These are phyloP conservation scores for Drosophila lowei DNA, from an alignment of 1,140 invertebrate species.

Conservation along the genomic window DNA sequence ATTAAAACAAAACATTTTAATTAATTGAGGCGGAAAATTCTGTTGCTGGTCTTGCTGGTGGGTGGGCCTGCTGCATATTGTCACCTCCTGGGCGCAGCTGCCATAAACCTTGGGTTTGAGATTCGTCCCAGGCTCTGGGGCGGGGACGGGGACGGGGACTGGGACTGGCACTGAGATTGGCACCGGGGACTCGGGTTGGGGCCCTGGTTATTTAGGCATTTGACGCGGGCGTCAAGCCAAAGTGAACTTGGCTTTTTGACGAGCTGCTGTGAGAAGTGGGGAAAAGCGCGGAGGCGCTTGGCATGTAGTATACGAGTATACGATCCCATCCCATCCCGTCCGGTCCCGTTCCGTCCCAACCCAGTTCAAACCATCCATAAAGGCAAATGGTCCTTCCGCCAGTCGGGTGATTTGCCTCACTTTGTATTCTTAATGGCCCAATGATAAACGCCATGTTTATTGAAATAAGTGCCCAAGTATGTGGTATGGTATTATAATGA, in stretches of 20 bases:
- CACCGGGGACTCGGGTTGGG: neutral
- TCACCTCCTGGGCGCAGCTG: slow-evolving; percentile 45
- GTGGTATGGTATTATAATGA: slow-evolving; percentile 2
- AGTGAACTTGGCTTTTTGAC: slow-evolving; percentile 46
- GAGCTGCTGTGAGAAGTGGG: neutral
- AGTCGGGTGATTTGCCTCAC: slow-evolving; percentile 38
- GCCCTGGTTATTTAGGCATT: slow-evolving; percentile 16
- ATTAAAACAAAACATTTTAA: slow-evolving; percentile 79
- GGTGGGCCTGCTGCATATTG: slow-evolving; percentile 36
- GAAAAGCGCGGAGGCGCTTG: too few species aligned
- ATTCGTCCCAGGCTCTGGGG: too few species aligned
- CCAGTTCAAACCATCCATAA: neutral
- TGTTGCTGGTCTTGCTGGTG: slow-evolving; percentile 10
- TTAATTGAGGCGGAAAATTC: slow-evolving; percentile 74
- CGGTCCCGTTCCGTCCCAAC: neutral
- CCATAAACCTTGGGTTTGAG: neutral
- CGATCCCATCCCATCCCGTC: neutral
- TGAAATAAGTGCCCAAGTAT: slow-evolving; percentile 47
- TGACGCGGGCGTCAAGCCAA: slow-evolving; percentile 22
- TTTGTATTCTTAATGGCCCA: slow-evolving; percentile 53
- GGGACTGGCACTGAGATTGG: neutral
- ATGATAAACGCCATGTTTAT: slow-evolving; percentile 42
- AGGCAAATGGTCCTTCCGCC: slow-evolving; percentile 10
- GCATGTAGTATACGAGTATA: too few species aligned
- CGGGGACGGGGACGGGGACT: neutral